Base-by-base conservation (phyloP, 1,140 invertebrate species). In the Dreissena polymorpha region DNA sequence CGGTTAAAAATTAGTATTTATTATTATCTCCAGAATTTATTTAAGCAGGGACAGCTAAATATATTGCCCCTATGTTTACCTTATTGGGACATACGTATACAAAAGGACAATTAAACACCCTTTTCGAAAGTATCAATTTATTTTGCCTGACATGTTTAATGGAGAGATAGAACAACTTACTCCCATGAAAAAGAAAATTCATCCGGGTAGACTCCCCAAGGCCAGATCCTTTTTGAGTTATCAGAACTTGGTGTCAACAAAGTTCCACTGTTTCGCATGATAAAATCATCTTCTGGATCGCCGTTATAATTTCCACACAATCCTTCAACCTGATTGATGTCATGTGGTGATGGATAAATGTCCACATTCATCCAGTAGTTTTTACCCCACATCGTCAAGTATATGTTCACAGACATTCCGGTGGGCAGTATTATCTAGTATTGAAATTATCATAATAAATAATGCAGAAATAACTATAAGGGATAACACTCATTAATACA, bases 251-350 rank as follows among this genome's bases (percentile, higher is more conserved):
- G 21, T 14, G 63, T n/a, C 27, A 27, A 49, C 8, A 12, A 27
- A 12, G 5, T 13, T 49, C 53, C 55, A 10, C 63, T 68, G n/a
- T 29, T 60, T 18, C 74, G 74, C 10, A 77, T 23, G 16, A 67
- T 51, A n/a, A 55, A 53, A n/a, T 77, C 74, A 23, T 77, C 65
- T 12, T 18, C 10, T 50, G 5, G 18, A 23, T 77, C 74, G 16
- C 74, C 74, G 29, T 77, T 68, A 23, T 51, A 68, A 68, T 77
- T 77, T 8, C 74, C 74, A 55, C 74, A 77, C 3, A 77, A 39
- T 39, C 39, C 39, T 39, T 39, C 39, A 39, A 39, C 39, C 39
- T 39, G 39, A 39, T 39, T 39, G 39, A 39, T 39, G 39, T 39
- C 39, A 39, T 39, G 2, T 39, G 39, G 39, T 39, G 39, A 39